These are phyloP conservation scores for Heteromurus nitidus DNA, from an alignment of 2,888 invertebrate genomes.

Conservation along the genomic window DNA sequence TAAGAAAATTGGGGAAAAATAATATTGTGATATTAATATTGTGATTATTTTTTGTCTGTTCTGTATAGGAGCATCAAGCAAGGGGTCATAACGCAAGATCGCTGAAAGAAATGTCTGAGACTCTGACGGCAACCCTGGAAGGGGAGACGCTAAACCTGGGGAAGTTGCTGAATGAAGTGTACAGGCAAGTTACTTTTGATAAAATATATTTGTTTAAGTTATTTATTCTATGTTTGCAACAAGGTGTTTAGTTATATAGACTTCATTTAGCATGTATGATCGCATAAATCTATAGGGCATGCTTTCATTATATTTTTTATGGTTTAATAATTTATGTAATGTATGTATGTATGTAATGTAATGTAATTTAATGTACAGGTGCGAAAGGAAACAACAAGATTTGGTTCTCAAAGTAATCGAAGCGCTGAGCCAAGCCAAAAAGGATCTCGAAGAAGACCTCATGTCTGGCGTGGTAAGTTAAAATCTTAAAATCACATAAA, in stretches of 20 bases:
- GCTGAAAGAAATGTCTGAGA: conserved; percentile 72
- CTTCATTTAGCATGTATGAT: no score
- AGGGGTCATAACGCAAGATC: conserved; percentile 71
- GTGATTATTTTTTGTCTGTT: conserved; percentile 14
- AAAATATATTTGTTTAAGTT: neutral
- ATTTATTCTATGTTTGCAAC: no score
- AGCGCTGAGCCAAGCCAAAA: conserved; percentile 78
- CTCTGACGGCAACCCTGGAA: conserved; percentile 74
- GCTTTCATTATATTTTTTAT: no score
- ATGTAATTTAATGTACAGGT: no score
- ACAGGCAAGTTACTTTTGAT: conserved; percentile 77
- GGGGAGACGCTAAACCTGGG: conserved; percentile 82
- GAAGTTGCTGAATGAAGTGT: conserved; percentile 83
- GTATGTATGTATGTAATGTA: no score
- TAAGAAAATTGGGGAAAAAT: neutral
- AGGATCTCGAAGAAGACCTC: conserved; percentile 85
- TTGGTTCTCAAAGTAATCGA: conserved; percentile 84
- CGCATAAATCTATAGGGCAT: no score
- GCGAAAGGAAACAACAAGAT: conserved; percentile 83
- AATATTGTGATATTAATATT: conserved; percentile 14
- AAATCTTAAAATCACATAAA: no score
- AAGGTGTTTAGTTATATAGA: no score
- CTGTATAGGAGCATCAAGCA: conserved; percentile 68
- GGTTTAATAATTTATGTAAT: no score
- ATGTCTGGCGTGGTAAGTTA: conserved; percentile 82